phyloP scores from a whole-genome alignment of 2,797 vertebrate genomes.

The Lycodopsis pacificus region DNA sequence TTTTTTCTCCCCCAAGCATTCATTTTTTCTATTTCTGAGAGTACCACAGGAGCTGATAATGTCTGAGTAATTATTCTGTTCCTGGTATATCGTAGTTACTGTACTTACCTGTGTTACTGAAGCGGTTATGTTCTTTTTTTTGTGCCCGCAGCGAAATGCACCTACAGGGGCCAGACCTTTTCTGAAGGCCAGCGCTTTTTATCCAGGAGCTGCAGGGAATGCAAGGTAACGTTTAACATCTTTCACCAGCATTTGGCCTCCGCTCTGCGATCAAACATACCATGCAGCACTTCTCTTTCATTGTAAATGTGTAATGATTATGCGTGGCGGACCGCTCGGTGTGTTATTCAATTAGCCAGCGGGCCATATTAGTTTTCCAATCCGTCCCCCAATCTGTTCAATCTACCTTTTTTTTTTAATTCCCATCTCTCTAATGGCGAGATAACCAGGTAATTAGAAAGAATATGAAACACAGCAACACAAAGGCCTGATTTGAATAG shows the following conservation, averaged over 20 bases:
- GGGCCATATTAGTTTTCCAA: conserved; percentile 55
- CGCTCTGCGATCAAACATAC: not conserved
- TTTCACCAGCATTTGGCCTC: conserved; percentile 1
- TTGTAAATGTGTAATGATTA: conserved; percentile 15
- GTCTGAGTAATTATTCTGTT: not conserved
- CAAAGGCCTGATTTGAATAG: conserved; percentile 61
- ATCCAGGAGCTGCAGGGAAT: conserved; percentile 92
- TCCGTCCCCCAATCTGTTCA: conserved; percentile 54
- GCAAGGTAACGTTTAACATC: conserved; percentile 85
- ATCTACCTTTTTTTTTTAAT: conserved; percentile 30
- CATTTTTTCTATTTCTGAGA: conserved; percentile 13
- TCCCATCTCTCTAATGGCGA: conserved; percentile 24
- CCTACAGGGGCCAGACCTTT: conserved; percentile 89
- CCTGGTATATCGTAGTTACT: conserved; percentile 4
- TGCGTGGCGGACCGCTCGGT: conserved; percentile 18
- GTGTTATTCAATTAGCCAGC: conserved; percentile 64
- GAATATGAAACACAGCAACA: conserved; percentile 64
- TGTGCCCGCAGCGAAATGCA: conserved; percentile 89
- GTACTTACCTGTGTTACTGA: conserved; percentile 3
- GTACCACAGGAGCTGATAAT: conserved; percentile 1
- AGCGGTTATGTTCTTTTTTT: not conserved
- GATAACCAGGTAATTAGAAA: conserved; percentile 73
- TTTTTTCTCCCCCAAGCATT: not conserved
- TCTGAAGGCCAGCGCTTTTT: conserved; percentile 91
- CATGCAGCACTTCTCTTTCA: conserved; percentile 7